Conservation (phyloP, 2,113 vertebrate genomes). For the Melanocharis versteri region DNA sequence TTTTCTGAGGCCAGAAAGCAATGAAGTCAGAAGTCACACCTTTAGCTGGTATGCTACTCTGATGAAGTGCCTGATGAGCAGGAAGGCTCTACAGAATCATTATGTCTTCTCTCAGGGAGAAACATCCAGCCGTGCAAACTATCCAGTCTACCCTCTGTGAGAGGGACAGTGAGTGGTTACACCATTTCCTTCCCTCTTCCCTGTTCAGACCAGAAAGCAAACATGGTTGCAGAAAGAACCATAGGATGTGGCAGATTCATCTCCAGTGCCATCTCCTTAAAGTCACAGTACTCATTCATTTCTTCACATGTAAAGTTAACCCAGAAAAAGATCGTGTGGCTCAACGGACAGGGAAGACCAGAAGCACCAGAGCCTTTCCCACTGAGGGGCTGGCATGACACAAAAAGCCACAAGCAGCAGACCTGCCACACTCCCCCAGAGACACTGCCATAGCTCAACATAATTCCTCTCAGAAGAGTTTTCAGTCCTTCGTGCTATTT, state of each 20-base stretch:
- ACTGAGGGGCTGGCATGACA: neutral
- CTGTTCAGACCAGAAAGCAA: neutral
- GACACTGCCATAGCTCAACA: neutral
- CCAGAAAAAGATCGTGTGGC: neutral
- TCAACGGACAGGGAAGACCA: neutral
- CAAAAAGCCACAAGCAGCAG: neutral
- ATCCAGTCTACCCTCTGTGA: neutral
- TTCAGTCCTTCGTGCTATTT: neutral
- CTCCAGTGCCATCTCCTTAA: neutral
- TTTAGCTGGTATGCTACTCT: neutral
- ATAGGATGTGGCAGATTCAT: neutral
- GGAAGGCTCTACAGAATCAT: neutral
- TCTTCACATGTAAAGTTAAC: neutral
- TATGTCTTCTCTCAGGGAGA: neutral
- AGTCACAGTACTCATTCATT: neutral
- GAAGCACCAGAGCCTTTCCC: neutral
- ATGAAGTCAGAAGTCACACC: neutral
- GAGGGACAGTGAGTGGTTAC: neutral
- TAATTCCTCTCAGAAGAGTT: neutral
- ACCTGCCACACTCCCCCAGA: neutral
- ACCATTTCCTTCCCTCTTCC: neutral
- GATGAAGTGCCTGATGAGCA: neutral
- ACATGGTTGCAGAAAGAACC: neutral
- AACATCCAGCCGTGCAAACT: neutral
- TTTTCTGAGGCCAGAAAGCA: neutral